A percentile compares a stretch with the other conserved stretches of the same genome.
Evolutionary conservation across 2,113 vertebrate genomes (phyloP).

Genomic region (Fulica atra): DNA sequence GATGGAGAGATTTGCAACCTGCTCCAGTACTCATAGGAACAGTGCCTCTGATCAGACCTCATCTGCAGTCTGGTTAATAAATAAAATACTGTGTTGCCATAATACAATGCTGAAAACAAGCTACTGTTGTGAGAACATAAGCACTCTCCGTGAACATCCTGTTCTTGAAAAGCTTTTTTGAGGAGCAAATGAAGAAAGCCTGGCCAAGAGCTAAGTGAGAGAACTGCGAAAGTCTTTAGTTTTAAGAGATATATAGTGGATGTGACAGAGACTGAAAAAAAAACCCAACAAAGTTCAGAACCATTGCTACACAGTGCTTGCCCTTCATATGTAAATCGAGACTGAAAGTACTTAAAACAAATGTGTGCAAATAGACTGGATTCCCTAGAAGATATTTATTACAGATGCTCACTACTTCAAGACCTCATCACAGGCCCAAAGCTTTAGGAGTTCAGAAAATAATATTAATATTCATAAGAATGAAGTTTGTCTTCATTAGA

Average conservation of each 20-base stretch:
- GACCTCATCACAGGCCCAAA: neutral
- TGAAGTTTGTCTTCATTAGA: neutral
- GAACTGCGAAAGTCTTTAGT: neutral
- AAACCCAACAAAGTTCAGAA: neutral
- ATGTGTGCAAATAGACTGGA: neutral
- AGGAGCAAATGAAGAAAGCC: neutral
- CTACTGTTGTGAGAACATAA: neutral
- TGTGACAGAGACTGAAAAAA: neutral
- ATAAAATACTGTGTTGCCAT: neutral
- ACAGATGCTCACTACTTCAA: neutral
- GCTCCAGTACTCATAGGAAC: neutral
- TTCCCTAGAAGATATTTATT: neutral
- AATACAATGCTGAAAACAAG: neutral
- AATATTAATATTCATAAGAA: neutral
- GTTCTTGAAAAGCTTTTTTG: neutral
- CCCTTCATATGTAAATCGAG: neutral
- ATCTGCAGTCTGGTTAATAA: neutral
- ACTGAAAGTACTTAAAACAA: neutral
- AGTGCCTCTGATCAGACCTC: neutral
- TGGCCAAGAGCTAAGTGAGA: neutral
- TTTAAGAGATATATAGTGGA: neutral
- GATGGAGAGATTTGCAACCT: neutral
- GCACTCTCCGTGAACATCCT: neutral
- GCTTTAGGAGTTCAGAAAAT: neutral
- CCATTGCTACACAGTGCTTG: neutral